Base-by-base conservation (phyloP, 1,140 invertebrate species). In the Chlorops oryzae region DNA sequence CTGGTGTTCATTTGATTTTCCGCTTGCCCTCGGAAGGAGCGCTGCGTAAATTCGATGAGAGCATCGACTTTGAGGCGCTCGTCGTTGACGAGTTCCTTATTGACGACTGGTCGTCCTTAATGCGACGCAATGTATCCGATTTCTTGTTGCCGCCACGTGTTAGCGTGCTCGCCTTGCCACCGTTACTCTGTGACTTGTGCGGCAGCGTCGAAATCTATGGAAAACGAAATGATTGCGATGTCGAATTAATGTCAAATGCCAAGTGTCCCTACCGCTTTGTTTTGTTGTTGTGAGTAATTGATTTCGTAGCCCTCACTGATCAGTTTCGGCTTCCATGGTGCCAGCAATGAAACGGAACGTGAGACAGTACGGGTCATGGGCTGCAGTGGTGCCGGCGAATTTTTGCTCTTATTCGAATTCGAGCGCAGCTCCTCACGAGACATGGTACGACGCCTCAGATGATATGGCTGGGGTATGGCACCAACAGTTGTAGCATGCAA, bases 261-360 rank as follows among this genome's bases (percentile, higher is more conserved):
- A 15, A n/a, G 21, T 6, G 6, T 27, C 58, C 50, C 62, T 62
- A 73, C 75, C 65, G 64, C 72, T 59, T 61, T 72, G 57, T 79
- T 77, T 23, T 79, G 78, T 64, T 80, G 79, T 59, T 86, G 84
- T 9, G 82, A 84, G 71, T 90, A 90, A 63, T 88, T 86, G 15
- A 90, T 85, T 71, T 89, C 86, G 65, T 84, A 82, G 41, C 79
- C 79, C 59, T 87, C 85, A 54, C 78, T 77, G 57, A 82, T 80
- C 59, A 86, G 80, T 35, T 82, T 78, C 1, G 88, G 88, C 48
- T 82, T 83, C 87, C 88, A 91, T 1, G 88, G 88, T 1, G 88
- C 86, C 51, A 90, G 77, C 35, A 90, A 82, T 3, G 87, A 89
- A 52, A 90, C 87, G 24, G 86, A 89, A 32, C 88, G 80, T 2